Percentiles rank a stretch among this genome's conserved stretches.
Conservation (phyloP, 2,888 invertebrate genomes). For the Eristalis arbustorum region DNA sequence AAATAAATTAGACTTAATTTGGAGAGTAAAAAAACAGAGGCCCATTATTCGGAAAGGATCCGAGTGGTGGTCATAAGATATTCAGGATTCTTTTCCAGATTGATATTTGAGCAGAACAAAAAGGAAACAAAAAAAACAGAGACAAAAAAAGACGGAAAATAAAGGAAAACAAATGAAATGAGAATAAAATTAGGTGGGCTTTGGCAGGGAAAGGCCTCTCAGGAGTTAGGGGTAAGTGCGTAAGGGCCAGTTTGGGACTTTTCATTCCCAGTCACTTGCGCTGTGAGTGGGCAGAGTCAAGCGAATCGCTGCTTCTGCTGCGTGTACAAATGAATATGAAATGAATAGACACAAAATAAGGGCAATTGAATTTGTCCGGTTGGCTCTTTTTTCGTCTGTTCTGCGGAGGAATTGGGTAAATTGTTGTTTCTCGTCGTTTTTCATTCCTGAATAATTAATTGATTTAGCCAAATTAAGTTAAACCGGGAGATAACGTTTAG, state of each 20-base stretch:
- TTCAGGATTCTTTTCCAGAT: conserved; percentile 66
- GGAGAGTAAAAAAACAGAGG: conserved; percentile 48
- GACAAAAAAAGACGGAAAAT: not conserved
- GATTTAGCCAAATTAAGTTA: conserved; percentile 35
- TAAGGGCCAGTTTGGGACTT: conserved; percentile 67
- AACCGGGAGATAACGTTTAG: conserved; percentile 30
- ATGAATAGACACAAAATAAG: conserved; percentile 43
- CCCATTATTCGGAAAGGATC: conserved; percentile 59
- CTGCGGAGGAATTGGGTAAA: not conserved
- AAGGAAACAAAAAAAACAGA: conserved; percentile 25
- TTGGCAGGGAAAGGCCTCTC: conserved; percentile 45
- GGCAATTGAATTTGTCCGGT: conserved; percentile 41
- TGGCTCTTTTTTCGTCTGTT: not conserved
- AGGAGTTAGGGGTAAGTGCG: conserved; percentile 35
- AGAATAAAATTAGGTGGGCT: conserved; percentile 66
- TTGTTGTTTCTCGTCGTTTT: not conserved
- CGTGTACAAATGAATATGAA: conserved; percentile 54
- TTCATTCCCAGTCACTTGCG: conserved; percentile 32
- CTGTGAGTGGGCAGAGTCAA: not conserved
- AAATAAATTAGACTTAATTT: conserved; percentile 71
- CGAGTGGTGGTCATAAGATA: conserved; percentile 59
- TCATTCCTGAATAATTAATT: conserved; percentile 32
- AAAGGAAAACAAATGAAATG: conserved; percentile 60
- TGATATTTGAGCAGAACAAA: conserved; percentile 68
- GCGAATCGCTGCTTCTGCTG: conserved; percentile 45